Conservation (phyloP, 1,140 invertebrate genomes). For the Lamellibrachia luymesi region DNA sequence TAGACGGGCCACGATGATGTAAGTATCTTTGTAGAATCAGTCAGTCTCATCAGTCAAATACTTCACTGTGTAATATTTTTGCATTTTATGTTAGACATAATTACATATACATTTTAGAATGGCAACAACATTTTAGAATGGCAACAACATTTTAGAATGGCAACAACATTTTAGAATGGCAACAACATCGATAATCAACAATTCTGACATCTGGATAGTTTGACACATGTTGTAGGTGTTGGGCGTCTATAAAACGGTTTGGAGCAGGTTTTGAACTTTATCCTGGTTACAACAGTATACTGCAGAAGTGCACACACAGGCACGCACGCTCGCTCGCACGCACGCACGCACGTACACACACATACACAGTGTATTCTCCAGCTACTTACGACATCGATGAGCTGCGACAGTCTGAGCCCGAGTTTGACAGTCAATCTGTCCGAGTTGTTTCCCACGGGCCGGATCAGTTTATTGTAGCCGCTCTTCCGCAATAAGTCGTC, state of each 20-base stretch:
- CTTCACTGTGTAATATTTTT: neutral
- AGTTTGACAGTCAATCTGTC: slow-evolving; percentile 91
- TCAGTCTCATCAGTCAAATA: neutral
- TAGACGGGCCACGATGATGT: neutral
- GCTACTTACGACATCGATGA: slow-evolving; percentile 92
- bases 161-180: too few species aligned
- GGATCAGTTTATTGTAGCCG: slow-evolving; percentile 92
- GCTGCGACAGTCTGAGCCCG: slow-evolving; percentile 86
- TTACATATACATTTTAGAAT: too few species aligned
- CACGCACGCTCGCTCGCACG: neutral
- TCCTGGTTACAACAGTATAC: neutral
- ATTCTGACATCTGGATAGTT: too few species aligned
- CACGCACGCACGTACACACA: neutral
- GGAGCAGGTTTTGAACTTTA: too few species aligned
- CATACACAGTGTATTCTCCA: too few species aligned
- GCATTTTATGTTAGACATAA: too few species aligned
- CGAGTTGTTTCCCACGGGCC: slow-evolving; percentile 86
- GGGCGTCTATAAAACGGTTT: too few species aligned
- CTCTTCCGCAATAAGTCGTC: slow-evolving; percentile 76
- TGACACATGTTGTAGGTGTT: too few species aligned
- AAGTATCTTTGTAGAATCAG: neutral
- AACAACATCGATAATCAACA: too few species aligned
- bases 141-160: too few species aligned
- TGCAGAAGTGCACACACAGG: neutral
- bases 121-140: too few species aligned